phyloP scores from a whole-genome alignment of 2,113 vertebrate species.

The Oreocharis arfaki region DNA sequence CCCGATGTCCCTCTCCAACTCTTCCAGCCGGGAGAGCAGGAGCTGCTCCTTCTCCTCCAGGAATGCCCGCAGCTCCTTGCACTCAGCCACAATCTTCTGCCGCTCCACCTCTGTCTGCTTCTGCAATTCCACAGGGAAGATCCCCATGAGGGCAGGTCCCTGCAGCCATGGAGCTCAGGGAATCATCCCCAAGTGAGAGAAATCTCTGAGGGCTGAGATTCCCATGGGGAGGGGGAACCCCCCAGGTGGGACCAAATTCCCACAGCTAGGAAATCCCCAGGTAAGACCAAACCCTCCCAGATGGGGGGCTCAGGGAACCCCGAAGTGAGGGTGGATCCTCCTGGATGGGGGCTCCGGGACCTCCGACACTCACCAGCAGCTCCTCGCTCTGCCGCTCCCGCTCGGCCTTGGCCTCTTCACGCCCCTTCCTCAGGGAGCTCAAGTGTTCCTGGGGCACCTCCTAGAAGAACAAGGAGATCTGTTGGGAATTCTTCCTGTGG shows the following conservation, averaged over 20 bases:
- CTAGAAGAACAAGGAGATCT: not conserved
- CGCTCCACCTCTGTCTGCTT: constrained; percentile 18
- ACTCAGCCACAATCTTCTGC: not conserved
- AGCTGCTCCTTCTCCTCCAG: constrained; percentile 33
- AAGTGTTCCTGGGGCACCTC: constrained; percentile 48
- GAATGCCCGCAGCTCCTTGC: not conserved
- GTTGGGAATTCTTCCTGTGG: accelerated
- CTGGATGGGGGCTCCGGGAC: accelerated
- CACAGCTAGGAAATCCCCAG: not conserved
- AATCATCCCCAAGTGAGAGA: not conserved
- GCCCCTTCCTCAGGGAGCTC: not conserved
- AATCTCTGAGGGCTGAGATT: no score
- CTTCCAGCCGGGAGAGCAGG: not conserved
- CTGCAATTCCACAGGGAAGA: not conserved
- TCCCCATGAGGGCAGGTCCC: not conserved
- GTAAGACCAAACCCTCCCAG: no score
- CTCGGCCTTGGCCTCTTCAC: constrained; percentile 12
- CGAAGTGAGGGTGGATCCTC: no score
- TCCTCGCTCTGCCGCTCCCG: constrained; percentile 18
- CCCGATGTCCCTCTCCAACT: not conserved
- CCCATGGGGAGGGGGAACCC: accelerated
- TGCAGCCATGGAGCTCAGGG: not conserved
- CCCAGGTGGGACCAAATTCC: not conserved
- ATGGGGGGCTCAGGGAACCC: not conserved
- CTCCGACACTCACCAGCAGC: not conserved